Conservation (phyloP, 2,113 vertebrate genomes). For the Nesogale talazaci region DNA sequence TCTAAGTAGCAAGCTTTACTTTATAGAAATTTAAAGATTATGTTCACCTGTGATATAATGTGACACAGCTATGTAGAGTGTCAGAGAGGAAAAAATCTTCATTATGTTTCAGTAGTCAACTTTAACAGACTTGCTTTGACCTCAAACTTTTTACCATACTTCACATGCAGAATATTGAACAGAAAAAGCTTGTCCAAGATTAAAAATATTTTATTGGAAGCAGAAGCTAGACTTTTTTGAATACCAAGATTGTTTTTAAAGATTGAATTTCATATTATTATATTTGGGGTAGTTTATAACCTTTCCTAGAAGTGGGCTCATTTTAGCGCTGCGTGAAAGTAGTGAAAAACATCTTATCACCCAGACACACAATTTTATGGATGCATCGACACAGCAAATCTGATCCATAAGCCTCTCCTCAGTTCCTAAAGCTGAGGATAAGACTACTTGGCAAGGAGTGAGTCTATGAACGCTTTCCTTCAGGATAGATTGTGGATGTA, state of each 20-base stretch:
- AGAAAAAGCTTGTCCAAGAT: background rate
- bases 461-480: background rate
- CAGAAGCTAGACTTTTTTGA: conserved; percentile 37
- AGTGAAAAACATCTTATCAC: background rate
- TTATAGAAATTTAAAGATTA: conserved; percentile 13
- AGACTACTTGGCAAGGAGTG: background rate
- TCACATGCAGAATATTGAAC: background rate
- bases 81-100: background rate
- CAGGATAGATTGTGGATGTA: background rate
- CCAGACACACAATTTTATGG: background rate
- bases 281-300: background rate
- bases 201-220: conserved; percentile 1
- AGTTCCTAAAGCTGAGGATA: background rate
- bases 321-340: conserved; percentile 23
- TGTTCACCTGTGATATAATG: background rate
- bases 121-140: conserved; percentile 24
- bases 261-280: background rate
- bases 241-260: background rate
- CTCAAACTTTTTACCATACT: conserved; percentile 30
- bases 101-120: conserved; percentile 16
- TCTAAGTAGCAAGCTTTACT: background rate
- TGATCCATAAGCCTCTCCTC: background rate
- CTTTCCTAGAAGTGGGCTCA: background rate
- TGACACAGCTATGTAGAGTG: background rate
- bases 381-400: background rate